These are phyloP conservation scores for Fregata magnificens DNA, from an alignment of 2,113 vertebrate species.

Conservation along the genomic window DNA sequence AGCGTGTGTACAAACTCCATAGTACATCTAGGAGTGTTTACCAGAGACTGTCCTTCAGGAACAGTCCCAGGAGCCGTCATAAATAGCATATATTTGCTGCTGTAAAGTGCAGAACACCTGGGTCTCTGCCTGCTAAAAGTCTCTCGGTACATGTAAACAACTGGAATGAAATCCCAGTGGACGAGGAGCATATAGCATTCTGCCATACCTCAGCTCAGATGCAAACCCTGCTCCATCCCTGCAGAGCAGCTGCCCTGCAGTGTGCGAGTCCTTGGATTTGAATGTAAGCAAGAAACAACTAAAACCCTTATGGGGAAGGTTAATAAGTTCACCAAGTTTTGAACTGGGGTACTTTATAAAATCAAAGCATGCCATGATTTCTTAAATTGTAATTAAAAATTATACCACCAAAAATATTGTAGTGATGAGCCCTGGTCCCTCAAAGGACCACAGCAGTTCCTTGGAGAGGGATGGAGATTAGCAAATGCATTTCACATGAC, in stretches of 20 bases:
- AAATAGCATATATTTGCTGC: neutral
- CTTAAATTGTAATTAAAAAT: neutral
- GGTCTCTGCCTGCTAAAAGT: neutral
- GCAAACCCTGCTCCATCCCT: neutral
- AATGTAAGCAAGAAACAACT: neutral
- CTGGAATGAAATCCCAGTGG: neutral
- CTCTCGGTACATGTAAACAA: neutral
- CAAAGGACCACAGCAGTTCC: neutral
- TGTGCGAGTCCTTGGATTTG: fast-evolving
- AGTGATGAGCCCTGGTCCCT: neutral
- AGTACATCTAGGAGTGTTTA: neutral
- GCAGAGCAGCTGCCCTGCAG: neutral
- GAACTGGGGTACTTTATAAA: neutral
- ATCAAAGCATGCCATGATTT: neutral
- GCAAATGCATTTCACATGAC: neutral
- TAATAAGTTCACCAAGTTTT: neutral
- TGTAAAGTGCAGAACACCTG: neutral
- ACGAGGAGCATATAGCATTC: neutral
- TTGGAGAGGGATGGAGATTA: neutral
- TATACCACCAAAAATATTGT: neutral
- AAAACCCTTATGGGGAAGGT: neutral
- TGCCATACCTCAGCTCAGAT: neutral
- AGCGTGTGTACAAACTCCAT: neutral
- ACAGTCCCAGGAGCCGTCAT: neutral
- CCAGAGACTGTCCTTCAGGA: neutral